Conservation (phyloP, 2,797 vertebrate genomes). For the Xenops minutus region DNA sequence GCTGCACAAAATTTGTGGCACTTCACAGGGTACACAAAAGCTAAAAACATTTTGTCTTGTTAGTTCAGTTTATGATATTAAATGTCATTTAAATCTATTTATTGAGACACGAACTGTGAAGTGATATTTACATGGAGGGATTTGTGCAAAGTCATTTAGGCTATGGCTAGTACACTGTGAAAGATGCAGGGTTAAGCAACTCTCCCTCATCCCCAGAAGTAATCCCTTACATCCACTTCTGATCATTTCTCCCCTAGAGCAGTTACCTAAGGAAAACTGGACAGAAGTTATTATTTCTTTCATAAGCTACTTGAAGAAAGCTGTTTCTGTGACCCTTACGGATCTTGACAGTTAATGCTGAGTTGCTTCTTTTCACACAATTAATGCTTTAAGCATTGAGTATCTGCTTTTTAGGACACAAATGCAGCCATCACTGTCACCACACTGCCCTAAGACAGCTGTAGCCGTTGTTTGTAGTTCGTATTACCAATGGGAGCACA, state of each 20-base stretch:
- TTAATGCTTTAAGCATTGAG: neutral
- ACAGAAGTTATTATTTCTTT: neutral
- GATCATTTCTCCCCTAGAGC: accelerated
- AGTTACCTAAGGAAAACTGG: neutral
- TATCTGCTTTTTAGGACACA: neutral
- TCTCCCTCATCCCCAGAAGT: neutral
- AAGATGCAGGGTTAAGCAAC: neutral
- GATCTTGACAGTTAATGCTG: accelerated
- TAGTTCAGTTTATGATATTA: neutral
- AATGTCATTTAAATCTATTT: neutral
- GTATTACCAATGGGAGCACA: neutral
- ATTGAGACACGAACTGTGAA: neutral
- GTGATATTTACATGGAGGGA: conserved; percentile 22
- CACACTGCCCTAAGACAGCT: accelerated
- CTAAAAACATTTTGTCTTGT: neutral
- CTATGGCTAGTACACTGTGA: neutral
- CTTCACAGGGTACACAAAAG: conserved; percentile 35
- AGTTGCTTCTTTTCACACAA: neutral
- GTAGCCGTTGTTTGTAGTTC: neutral
- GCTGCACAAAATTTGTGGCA: conserved; percentile 10
- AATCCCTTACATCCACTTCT: neutral
- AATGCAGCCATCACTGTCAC: neutral
- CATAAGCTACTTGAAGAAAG: neutral
- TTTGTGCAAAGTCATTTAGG: conserved; percentile 19
- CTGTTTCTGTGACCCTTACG: neutral